Evolutionary conservation across 2,113 vertebrate species (phyloP).

Genomic region (Oplegnathus fasciatus): DNA sequence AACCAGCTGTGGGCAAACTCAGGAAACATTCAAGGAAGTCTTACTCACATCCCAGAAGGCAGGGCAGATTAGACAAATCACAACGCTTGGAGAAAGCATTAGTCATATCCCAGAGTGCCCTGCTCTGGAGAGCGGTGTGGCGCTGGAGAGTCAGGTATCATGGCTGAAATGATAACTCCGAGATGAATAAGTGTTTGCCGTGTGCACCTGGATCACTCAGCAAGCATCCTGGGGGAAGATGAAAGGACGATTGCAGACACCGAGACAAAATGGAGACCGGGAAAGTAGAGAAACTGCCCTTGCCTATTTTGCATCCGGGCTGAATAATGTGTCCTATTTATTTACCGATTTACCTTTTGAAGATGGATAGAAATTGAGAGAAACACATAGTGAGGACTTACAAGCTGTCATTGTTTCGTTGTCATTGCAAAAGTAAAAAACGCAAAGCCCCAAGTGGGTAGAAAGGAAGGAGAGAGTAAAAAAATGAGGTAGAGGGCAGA

Average conservation of each 20-base stretch:
- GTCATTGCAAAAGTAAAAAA: conserved; percentile 2
- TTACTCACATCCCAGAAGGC: conserved; percentile 68
- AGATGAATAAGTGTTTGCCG: conserved; percentile 73
- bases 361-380: background rate
- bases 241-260: conserved; percentile 61
- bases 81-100: conserved; percentile 66
- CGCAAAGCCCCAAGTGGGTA: background rate
- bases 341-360: background rate
- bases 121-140: conserved; percentile 61
- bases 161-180: conserved; percentile 72
- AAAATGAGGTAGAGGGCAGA: conserved; percentile 43
- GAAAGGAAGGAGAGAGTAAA: conserved; percentile 15
- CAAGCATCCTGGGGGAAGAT: conserved; percentile 63
- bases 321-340: background rate
- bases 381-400: background rate
- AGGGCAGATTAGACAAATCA: conserved; percentile 69
- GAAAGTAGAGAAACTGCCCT: conserved; percentile 24
- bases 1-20: conserved; percentile 64
- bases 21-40: conserved; percentile 66
- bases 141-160: conserved; percentile 70
- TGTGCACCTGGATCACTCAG: conserved; percentile 72
- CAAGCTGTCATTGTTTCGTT: background rate
- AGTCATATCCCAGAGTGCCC: conserved; percentile 71
- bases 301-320: conserved; percentile 35
- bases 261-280: conserved; percentile 45